Evolutionary conservation across 2,113 vertebrate genomes (phyloP).

Genomic region (Prionailurus viverrinus): DNA sequence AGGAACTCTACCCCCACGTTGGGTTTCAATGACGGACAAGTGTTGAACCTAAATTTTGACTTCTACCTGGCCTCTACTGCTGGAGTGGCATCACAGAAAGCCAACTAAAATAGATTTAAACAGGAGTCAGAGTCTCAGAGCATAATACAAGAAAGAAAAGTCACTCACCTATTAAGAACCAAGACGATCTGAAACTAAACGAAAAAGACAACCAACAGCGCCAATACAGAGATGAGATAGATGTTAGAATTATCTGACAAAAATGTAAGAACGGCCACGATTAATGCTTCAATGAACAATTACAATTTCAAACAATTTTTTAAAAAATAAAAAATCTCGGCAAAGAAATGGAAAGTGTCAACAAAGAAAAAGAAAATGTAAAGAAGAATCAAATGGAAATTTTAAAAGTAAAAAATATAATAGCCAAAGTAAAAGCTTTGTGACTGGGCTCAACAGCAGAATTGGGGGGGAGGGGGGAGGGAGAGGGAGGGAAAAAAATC

Average conservation of each 20-base stretch:
- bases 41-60: background rate
- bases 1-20: background rate
- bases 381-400: too few species aligned
- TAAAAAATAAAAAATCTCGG: too few species aligned
- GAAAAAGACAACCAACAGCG: background rate
- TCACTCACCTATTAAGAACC: background rate
- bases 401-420: too few species aligned
- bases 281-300: too few species aligned
- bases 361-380: background rate
- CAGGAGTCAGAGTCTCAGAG: background rate
- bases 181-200: background rate
- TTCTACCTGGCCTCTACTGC: background rate
- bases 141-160: background rate
- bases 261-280: background rate
- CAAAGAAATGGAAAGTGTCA: background rate
- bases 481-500: too few species aligned
- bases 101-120: background rate
- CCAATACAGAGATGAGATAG: background rate
- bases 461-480: too few species aligned
- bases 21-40: background rate
- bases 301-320: too few species aligned
- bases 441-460: too few species aligned
- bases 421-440: too few species aligned
- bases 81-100: background rate
- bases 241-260: background rate